phyloP scores from a whole-genome alignment of 2,797 vertebrate species.

The Clarias laeviceps region DNA sequence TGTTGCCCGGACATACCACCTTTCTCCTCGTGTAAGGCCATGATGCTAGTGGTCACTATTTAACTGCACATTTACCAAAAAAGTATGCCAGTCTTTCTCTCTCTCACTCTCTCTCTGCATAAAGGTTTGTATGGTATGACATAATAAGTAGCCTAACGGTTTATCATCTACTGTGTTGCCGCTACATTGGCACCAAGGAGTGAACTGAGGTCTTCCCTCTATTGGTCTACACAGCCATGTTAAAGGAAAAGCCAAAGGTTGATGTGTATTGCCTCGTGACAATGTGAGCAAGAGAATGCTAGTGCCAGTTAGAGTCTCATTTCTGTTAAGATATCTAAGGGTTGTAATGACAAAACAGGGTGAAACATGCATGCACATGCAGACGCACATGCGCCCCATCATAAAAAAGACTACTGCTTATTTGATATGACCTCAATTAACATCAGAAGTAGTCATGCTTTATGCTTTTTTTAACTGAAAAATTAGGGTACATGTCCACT shows the following conservation, averaged over 20 bases:
- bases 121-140: not conserved
- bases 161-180: not conserved
- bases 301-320: not conserved
- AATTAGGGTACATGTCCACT: conserved; percentile 75
- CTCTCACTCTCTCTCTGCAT: too few relatives aligned
- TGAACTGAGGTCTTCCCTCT: not conserved
- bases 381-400: too few relatives aligned
- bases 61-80: not conserved
- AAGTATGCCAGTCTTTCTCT: not conserved
- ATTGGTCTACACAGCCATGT: not conserved
- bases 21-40: conserved; percentile 8
- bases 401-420: too few relatives aligned
- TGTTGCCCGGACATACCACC: not conserved
- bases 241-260: not conserved
- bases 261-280: not conserved
- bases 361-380: not conserved
- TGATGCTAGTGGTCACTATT: not conserved
- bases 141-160: not conserved
- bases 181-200: not conserved
- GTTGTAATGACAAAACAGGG: not conserved
- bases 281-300: not conserved
- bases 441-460: too few relatives aligned
- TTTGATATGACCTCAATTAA: too few relatives aligned
- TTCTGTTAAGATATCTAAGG: not conserved
- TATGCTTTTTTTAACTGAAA: conserved; percentile 73